A percentile compares a stretch with the other conserved stretches of the same genome.
These are phyloP conservation scores for Peromyscus eremicus DNA, from an alignment of 2,797 vertebrate species.

Conservation along the genomic window DNA sequence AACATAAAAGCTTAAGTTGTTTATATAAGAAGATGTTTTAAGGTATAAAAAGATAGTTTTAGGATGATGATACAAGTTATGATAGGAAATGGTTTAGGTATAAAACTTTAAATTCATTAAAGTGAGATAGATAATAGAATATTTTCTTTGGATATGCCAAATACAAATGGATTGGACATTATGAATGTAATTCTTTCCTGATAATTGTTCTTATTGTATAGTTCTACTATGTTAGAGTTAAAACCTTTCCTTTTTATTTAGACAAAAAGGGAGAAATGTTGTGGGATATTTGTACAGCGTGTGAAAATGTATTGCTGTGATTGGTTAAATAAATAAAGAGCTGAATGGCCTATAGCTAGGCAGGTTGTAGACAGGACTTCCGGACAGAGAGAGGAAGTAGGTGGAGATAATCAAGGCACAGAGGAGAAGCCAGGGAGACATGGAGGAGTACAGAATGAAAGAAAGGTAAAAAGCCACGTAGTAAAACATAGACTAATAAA, in stretches of 20 bases:
- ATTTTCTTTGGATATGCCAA: not conserved
- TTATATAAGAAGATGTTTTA: not conserved
- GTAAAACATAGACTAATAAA: not conserved
- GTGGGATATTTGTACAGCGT: not conserved
- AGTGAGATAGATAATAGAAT: not conserved
- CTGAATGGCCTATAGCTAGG: not conserved
- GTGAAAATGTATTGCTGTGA: not conserved
- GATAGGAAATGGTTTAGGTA: not conserved
- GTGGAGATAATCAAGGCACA: not conserved
- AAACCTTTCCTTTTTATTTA: not conserved
- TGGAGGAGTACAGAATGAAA: not conserved
- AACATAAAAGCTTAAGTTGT: not conserved
- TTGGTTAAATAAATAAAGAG: not conserved
- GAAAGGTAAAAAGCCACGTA: not conserved
- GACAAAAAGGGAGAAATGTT: not conserved
- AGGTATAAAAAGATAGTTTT: not conserved
- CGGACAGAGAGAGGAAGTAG: accelerated
- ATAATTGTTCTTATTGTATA: not conserved
- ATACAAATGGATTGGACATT: not conserved
- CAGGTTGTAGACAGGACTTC: not conserved
- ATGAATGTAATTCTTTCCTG: not conserved
- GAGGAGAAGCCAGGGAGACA: not conserved
- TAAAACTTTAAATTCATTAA: not conserved
- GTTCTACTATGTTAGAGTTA: not conserved
- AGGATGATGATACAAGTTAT: not conserved